Base-by-base conservation (phyloP, 2,113 vertebrate species). In the Morone saxatilis region DNA sequence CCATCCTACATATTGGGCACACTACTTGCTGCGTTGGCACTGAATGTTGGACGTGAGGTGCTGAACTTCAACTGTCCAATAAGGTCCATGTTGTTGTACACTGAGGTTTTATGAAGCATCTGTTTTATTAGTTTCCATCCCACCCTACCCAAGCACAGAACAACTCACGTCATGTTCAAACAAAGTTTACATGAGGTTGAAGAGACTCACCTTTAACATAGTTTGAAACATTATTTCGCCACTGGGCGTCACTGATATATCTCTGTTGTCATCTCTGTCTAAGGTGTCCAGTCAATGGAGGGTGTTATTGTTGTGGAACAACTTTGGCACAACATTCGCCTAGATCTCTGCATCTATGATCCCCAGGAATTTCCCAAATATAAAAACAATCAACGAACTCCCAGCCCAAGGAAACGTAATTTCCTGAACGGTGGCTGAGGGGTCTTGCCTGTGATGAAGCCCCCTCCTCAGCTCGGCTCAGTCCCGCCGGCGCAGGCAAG, bases 321-420 rank as follows among this genome's bases (percentile, higher is more conserved):
- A 16, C 56, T 70, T 78, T 77, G 50, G 13, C 66, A 57, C 57
- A 81, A 78, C 69, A 78, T 89, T 88, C 54, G 31, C 70, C 9
- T 19, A 36, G 20, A 84, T 67, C 13, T 51, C 48, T 53, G 41
- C 19, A 20, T 83, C 3, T 79, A 43, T 80, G 71, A 91, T 90
- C 67, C 85, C 25, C 45, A 78, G 90, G 87, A 93, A 91, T 89
- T 71, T 77, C 40, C 84, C 69, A 90, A 86, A 94, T 88, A 91
- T 92, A 94, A 91, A 87, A 93, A 94, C 89, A 93, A 94, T 95
- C 76, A 79, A 51, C 40, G 19, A 68, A 76, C 56, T 83, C 80
- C 68, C 71, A 78, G 59, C 84, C 83, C 20, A 60, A 80, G 84
- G 86, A 93, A 89, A 76, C 76, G 62, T 92, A 3, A 90, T 95